Base-by-base conservation (phyloP, 2,113 vertebrate genomes). In the Athene noctua region DNA sequence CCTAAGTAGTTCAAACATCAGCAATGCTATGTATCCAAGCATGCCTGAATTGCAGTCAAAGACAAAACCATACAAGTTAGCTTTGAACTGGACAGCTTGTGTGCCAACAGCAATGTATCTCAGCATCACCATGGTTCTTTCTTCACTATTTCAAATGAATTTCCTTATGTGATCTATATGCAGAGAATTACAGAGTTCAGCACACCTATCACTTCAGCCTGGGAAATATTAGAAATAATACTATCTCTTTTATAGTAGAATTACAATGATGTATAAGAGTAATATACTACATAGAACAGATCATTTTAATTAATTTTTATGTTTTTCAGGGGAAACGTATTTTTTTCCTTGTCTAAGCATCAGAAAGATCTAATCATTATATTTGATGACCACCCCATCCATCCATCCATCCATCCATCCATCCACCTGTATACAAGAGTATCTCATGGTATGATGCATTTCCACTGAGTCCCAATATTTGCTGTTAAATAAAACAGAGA, bases 61-160 rank as follows among this genome's bases (percentile, higher is more conserved):
- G 63, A 46, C 40, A 94, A 86, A 96, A 55, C 54, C 38, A 15
- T 42, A 38, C 36, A 65, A 81, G 8, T 32, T 32, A 89, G 23
- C 38, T 95, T 80, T 74, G 51, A 92, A 84, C 46, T 36, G 72
- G 81, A 89, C 87, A 93, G 87, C 54, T 83, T 88, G 77, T 74
- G 61, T 82, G 58, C 94, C 74, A 94, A 54, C 15, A 94, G 58
- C 93, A 95, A 68, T 61, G 70, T 38, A 61, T 61, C 68, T 75
- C 80, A 75, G 52, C 46, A 79, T 75, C 52, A 49, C 40, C 30
- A 51, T 0, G 0, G 21, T 22, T 78, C 67, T 44, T 63, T 52
- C 22, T 87, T 74, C 68, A 12, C 20, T 46, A 3, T 70, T 92
- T 16, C 54, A 68, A 79, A 75, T 70, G 0, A 79, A 73, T 92